Percentiles rank a stretch among this genome's conserved stretches.
Conservation (phyloP, 2,888 invertebrate genomes). For the Erannis defoliaria region DNA sequence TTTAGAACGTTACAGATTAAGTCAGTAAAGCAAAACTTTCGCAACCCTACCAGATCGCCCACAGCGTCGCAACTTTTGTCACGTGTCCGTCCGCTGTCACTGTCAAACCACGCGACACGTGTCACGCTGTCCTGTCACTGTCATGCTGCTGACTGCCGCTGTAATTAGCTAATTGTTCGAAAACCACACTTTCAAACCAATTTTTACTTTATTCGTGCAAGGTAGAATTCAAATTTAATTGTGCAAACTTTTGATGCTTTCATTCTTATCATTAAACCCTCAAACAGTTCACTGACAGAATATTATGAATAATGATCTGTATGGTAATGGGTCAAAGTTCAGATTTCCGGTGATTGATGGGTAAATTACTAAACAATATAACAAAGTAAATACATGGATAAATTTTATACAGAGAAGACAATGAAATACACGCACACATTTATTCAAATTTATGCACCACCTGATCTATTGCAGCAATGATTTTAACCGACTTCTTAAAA, state of each 20-base stretch:
- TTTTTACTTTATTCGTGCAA: slow-evolving; percentile 7
- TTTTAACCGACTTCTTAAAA: no score
- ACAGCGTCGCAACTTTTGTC: slow-evolving; percentile 73
- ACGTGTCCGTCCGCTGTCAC: slow-evolving; percentile 57
- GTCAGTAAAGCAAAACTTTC: slow-evolving; percentile 22
- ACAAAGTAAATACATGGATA: neutral
- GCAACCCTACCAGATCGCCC: slow-evolving; percentile 55
- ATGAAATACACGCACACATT: no score
- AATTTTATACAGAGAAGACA: neutral
- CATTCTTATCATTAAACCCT: slow-evolving; percentile 62
- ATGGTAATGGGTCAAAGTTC: slow-evolving; percentile 53
- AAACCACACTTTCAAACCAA: slow-evolving; percentile 34
- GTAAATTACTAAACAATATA: slow-evolving; percentile 14
- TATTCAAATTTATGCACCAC: neutral
- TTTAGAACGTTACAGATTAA: neutral
- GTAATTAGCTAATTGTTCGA: slow-evolving; percentile 77
- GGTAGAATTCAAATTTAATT: slow-evolving; percentile 29
- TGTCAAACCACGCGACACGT: slow-evolving; percentile 59
- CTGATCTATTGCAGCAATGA: no score
- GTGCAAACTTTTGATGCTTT: slow-evolving; percentile 37
- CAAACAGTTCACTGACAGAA: slow-evolving; percentile 46
- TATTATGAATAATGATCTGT: slow-evolving; percentile 52
- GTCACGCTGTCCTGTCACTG: slow-evolving; percentile 54
- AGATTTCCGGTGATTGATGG: slow-evolving; percentile 44
- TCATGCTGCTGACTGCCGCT: slow-evolving; percentile 39